A percentile compares a stretch with the other conserved stretches of the same genome.
These are phyloP conservation scores for Sinocyclocheilus rhinocerous DNA, from an alignment of 2,113 vertebrate species.

Conservation along the genomic window DNA sequence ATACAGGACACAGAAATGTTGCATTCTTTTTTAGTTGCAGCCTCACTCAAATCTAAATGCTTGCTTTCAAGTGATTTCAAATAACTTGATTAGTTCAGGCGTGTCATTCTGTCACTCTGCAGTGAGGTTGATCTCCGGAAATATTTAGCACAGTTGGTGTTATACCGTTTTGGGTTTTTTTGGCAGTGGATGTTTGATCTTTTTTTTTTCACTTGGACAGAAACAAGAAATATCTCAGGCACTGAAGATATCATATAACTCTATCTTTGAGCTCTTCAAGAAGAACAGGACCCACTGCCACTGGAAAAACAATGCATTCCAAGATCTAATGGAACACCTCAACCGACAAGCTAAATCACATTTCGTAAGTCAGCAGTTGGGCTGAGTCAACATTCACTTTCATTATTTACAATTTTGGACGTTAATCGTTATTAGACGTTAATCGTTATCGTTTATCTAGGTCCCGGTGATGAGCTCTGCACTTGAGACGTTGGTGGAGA, in stretches of 20 bases:
- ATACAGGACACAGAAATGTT: not conserved
- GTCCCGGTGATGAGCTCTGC: not conserved
- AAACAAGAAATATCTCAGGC: not conserved
- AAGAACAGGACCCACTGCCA: not conserved
- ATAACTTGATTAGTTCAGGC: not conserved
- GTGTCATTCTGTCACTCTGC: not conserved
- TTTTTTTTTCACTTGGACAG: not conserved
- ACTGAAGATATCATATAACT: slow-evolving; percentile 17
- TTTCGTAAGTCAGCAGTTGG: slow-evolving; percentile 18
- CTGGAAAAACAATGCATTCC: not conserved
- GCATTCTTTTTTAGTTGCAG: not conserved
- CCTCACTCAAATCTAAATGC: not conserved
- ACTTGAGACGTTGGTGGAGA: not conserved
- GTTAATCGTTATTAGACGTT: not conserved
- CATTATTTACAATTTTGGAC: not conserved
- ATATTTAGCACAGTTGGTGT: not conserved
- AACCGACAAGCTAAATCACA: not conserved
- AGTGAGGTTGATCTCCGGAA: not conserved
- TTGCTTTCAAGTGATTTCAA: not conserved
- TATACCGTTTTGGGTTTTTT: too few species aligned
- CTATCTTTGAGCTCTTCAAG: slow-evolving; percentile 40
- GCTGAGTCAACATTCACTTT: not conserved
- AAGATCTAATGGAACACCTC: slow-evolving; percentile 7
- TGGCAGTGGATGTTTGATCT: not conserved
- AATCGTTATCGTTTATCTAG: not conserved